phyloP scores from a whole-genome alignment of 2,888 invertebrate species.

The Lepidochrysops patricia region DNA sequence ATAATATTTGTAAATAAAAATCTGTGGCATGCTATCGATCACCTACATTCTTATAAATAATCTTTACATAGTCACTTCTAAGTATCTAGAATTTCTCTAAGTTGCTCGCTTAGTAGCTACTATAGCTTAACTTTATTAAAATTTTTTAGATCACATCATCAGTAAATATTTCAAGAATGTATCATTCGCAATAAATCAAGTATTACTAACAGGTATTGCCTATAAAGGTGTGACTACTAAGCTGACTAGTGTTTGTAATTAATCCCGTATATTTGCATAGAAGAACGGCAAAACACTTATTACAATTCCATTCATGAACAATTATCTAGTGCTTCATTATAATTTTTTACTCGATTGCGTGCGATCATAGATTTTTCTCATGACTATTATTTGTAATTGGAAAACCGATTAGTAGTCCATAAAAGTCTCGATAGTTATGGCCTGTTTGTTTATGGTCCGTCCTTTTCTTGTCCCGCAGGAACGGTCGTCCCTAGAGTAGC shows the following conservation, averaged over 20 bases:
- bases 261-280: constrained; percentile 29
- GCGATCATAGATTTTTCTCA: constrained; percentile 1
- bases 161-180: constrained; percentile 3
- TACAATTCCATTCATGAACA: constrained; percentile 37
- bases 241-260: constrained; percentile 18
- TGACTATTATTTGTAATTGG: constrained; percentile 15
- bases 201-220: constrained; percentile 1
- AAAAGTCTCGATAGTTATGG: background rate
- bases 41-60: too few species aligned
- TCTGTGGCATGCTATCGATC: too few species aligned
- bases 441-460: constrained; percentile 6
- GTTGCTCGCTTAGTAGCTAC: too few species aligned
- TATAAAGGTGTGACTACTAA: constrained; percentile 13
- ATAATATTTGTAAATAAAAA: too few species aligned
- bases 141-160: background rate
- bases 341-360: constrained; percentile 21
- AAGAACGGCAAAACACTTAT: constrained; percentile 27
- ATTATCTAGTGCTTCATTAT: constrained; percentile 30
- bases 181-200: background rate
- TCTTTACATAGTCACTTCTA: too few species aligned
- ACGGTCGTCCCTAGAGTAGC: background rate
- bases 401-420: constrained; percentile 9
- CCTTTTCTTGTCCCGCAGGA: background rate
- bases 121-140: background rate
- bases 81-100: too few species aligned